These are phyloP conservation scores for Decapterus maruadsi DNA, from an alignment of 2,797 vertebrate genomes.

Conservation along the genomic window DNA sequence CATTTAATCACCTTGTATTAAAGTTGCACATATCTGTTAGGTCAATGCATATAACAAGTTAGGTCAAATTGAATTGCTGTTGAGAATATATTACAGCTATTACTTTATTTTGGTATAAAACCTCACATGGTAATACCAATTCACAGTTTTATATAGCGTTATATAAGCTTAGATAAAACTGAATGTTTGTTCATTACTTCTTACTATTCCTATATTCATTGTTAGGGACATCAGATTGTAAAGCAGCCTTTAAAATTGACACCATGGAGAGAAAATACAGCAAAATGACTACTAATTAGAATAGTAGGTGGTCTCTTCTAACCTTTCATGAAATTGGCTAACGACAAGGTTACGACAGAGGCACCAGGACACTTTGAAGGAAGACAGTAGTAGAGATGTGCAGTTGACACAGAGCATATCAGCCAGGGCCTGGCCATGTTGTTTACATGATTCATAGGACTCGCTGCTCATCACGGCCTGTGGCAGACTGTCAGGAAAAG, in stretches of 20 bases:
- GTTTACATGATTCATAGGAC: slow-evolving; percentile 86
- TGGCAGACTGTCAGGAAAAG: slow-evolving; percentile 77
- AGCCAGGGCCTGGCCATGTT: slow-evolving; percentile 80
- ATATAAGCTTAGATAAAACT: slow-evolving; percentile 19
- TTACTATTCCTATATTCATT: background rate
- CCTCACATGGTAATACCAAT: background rate
- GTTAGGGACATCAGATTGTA: slow-evolving; percentile 26
- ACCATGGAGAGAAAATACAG: slow-evolving; percentile 57
- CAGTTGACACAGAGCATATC: slow-evolving; percentile 75
- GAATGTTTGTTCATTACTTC: slow-evolving; percentile 34
- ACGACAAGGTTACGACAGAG: slow-evolving; percentile 75
- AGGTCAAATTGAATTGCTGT: too few relatives aligned
- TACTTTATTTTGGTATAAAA: background rate
- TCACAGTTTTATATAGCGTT: background rate
- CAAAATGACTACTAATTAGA: slow-evolving; percentile 77
- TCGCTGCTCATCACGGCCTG: slow-evolving; percentile 79
- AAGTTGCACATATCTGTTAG: too few relatives aligned
- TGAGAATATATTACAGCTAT: background rate
- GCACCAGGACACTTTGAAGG: slow-evolving; percentile 68
- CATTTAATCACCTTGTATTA: too few relatives aligned
- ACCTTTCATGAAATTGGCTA: slow-evolving; percentile 82
- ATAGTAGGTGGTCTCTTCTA: slow-evolving; percentile 56
- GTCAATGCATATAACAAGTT: too few relatives aligned
- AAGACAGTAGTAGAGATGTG: slow-evolving; percentile 60
- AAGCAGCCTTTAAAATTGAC: slow-evolving; percentile 61